Evolutionary conservation across 1,140 invertebrate genomes (phyloP), one percentile per base, ranked within the genome.

Genomic region (Drosophila kikkawai): DNA sequence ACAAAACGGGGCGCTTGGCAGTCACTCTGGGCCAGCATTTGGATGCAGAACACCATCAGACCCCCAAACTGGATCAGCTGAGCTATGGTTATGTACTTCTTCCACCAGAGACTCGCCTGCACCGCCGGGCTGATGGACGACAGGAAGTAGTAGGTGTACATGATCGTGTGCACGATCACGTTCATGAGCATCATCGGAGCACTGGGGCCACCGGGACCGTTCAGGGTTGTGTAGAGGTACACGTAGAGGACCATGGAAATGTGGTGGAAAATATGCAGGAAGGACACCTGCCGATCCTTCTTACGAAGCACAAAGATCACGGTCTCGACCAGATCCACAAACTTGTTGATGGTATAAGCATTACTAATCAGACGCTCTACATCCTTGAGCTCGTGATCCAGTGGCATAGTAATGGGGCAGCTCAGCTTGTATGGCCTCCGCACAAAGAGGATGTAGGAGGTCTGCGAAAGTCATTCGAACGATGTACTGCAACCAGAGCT

Each of bases 261-360:
- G 0, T 36, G 3, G 2, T 79, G 0, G 94, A 94, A 6, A 94
- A 83, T 34, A 34, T 84, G 82, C 13, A 83, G 60, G 1, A 48
- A 26, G 5, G 82, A 74, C 34, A 83, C 59, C 42, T 84, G 82
- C 13, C 64, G 71, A 36, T 76, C 34, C 34, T 56, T 85, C 29
- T 85, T 85, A 3, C 81, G 77, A 2, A 84, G 65, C 36, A 84
- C 82, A 58, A 80, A 73, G 39, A 84, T 71, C 0, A 84, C 17
- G 0, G 82, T 84, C 41, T 80, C 81, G 26, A 65, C 2, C n/a
- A 84, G 50, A 41, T 84, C 81, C 2, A 80, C 3, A 7, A 75
- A 26, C 34, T 84, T 83, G 22, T 84, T 83, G 3, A 47, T 45
- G 44, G 19, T 22, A 13, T 47, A 47, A 22, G 17, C 48, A 32